Conservation (phyloP, 2,888 invertebrate species). For the Lithophane leautieri region DNA sequence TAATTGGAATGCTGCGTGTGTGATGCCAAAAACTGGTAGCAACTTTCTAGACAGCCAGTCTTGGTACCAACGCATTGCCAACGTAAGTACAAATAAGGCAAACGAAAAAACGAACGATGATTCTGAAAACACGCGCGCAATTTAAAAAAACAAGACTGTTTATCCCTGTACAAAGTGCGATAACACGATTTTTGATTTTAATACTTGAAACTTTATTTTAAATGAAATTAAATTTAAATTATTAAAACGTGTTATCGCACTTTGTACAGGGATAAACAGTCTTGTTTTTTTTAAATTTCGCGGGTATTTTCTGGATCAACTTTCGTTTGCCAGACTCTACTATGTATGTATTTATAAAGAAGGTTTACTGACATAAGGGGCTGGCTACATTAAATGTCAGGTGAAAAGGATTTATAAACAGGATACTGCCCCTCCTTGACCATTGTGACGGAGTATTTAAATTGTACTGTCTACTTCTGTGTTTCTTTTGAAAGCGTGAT, state of each 20-base stretch:
- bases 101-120: too few species aligned
- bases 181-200: too few species aligned
- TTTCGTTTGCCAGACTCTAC: background rate
- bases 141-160: too few species aligned
- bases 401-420: conserved; percentile 17
- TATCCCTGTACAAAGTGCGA: too few species aligned
- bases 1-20: conserved; percentile 45
- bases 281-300: too few species aligned
- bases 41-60: conserved; percentile 48
- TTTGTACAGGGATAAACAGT: too few species aligned
- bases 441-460: conserved; percentile 10
- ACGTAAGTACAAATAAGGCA: conserved; percentile 5
- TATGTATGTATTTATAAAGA: conserved; percentile 18
- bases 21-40: conserved; percentile 38
- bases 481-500: background rate
- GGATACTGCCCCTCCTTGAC: conserved; percentile 8
- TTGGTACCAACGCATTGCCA: conserved; percentile 2
- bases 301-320: too few species aligned
- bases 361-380: background rate
- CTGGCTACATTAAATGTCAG: conserved; percentile 30
- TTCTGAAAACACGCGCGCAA: too few species aligned
- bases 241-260: too few species aligned
- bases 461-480: background rate
- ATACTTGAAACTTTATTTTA: too few species aligned
- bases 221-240: too few species aligned